Base-by-base conservation (phyloP, 1,140 invertebrate species). In the Monochamus saltuarius region DNA sequence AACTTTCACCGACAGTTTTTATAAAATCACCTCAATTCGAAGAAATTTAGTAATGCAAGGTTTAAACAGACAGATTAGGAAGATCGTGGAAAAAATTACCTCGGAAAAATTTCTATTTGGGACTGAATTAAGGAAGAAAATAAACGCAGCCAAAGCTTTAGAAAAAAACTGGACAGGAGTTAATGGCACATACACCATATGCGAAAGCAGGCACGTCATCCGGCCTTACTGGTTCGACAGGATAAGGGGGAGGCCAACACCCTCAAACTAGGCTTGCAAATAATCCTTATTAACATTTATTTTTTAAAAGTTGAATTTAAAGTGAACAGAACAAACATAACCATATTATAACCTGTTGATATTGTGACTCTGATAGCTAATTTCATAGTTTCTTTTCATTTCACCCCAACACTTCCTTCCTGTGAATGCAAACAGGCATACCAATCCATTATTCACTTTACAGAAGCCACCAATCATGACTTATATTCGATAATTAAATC, bases 1-100 rank as follows among this genome's bases (percentile, higher is more conserved):
- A 45, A 8, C 19, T 9, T 45, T 16, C 19, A 43, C 1, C 9
- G 13, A 43, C 13, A 14, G 8, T 8, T 43, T 43, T 13, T 9
- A 13, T 17, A 43, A 43, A 43, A 43, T 43, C 8, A 3, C 42
- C 3, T 9, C 14, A 17, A 14, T 45, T 9, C 14, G 42, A 14
- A 13, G n/a, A 16, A 16, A 13, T n/a, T 17, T 51, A 9, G 13
- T 22, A n/a, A 8, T 51, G 34, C 47, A 16, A 19, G 13, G 7
- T 11, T 35, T 51, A 19, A 51, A 36, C 10, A 10, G 34, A 8
- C 34, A 16, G 8, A 10, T 51, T 29, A 13, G 47, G 9, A 29
- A 51, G 8, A 51, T 36, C 22, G 47, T 19, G 7, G 47, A 51
- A 51, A 51, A 51, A 51, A 29, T 29, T 11, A 16, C 19, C 19